phyloP scores from a whole-genome alignment of 2,113 vertebrate genomes.

The Lucifuga dentata region DNA sequence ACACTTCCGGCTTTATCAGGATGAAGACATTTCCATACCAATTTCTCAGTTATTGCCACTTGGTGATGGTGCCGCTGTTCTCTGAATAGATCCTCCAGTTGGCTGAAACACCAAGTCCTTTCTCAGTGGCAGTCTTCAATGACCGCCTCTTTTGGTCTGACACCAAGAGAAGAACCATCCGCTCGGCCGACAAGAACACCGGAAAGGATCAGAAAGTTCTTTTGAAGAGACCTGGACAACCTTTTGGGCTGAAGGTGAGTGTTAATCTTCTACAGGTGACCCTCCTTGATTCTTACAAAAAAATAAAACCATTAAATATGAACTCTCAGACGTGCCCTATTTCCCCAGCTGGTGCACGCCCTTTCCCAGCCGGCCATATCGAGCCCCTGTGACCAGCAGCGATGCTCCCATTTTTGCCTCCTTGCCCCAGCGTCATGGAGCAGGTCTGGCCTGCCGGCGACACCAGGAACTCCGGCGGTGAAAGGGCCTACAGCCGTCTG shows the following conservation, averaged over 20 bases:
- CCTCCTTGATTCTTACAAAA: too few species aligned
- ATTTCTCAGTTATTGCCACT: too few species aligned
- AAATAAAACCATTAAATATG: neutral
- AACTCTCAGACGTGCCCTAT: neutral
- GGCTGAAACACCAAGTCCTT: conserved; percentile 85
- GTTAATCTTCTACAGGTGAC: neutral
- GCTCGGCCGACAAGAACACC: conserved; percentile 84
- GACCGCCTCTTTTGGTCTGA: conserved; percentile 92
- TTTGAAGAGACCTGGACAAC: conserved; percentile 87
- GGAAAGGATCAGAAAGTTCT: conserved; percentile 88
- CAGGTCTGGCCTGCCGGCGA: neutral
- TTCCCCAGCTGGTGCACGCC: conserved; percentile 75
- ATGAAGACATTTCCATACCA: too few species aligned
- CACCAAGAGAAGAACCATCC: conserved; percentile 84
- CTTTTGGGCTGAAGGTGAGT: conserved; percentile 89
- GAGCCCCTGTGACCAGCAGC: conserved; percentile 78
- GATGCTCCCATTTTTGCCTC: conserved; percentile 90
- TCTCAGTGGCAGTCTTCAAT: conserved; percentile 88
- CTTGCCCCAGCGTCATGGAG: conserved; percentile 64
- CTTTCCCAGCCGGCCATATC: conserved; percentile 76
- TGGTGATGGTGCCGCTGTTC: neutral
- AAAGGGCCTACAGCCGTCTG: conserved; percentile 78
- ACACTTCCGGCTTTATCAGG: too few species aligned
- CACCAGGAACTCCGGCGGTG: neutral
- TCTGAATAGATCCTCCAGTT: conserved; percentile 86